Conservation (phyloP, 2,888 invertebrate genomes). For the Chaetoderma sp. region DNA sequence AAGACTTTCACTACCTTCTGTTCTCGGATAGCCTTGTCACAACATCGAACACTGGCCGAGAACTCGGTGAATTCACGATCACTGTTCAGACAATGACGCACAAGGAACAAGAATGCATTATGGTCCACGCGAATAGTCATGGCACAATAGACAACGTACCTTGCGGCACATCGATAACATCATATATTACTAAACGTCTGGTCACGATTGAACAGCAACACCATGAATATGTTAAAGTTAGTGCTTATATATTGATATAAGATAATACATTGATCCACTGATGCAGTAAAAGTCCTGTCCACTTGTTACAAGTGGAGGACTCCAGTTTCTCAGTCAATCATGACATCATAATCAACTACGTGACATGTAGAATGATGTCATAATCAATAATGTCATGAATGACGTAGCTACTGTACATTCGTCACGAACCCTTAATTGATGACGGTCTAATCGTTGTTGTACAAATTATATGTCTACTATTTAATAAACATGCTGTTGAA, state of each 20-base stretch:
- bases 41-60: conserved; percentile 65
- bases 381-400: neutral
- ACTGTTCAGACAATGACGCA: conserved; percentile 56
- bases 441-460: too few species aligned
- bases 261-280: neutral
- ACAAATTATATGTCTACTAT: too few species aligned
- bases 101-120: conserved; percentile 60
- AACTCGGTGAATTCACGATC: conserved; percentile 67
- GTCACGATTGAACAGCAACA: conserved; percentile 69
- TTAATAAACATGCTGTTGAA: too few species aligned
- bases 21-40: conserved; percentile 67
- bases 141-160: conserved; percentile 68
- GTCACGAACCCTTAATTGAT: too few species aligned
- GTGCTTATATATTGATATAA: neutral
- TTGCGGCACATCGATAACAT: conserved; percentile 68
- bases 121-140: conserved; percentile 68
- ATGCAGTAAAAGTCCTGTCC: too few species aligned
- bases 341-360: too few species aligned
- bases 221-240: conserved; percentile 69
- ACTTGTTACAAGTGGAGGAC: too few species aligned
- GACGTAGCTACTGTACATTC: too few species aligned
- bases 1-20: conserved; percentile 62
- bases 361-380: too few species aligned
- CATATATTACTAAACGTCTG: conserved; percentile 62
- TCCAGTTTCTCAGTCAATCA: too few species aligned